phyloP scores from a whole-genome alignment of 2,888 invertebrate species.

The Yponomeuta sedellus region DNA sequence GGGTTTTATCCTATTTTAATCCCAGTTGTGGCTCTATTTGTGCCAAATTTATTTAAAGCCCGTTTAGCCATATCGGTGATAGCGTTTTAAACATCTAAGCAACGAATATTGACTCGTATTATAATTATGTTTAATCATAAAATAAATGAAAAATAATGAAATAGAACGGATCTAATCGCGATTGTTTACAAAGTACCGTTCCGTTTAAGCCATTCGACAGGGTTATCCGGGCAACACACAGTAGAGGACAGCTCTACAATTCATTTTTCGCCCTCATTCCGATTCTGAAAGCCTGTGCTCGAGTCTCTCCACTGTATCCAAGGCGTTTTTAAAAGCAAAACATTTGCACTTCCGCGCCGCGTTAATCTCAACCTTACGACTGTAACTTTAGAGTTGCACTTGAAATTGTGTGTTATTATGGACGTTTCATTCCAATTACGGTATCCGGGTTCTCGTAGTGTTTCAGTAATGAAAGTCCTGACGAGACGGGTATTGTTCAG shows the following conservation, averaged over 20 bases:
- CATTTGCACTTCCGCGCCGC: constrained; percentile 29
- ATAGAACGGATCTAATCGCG: too few species aligned
- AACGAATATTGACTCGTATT: too few species aligned
- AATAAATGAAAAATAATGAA: too few species aligned
- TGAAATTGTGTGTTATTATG: constrained; percentile 21
- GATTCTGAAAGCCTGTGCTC: constrained; percentile 40
- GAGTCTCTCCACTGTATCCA: constrained; percentile 35
- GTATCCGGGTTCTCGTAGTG: constrained; percentile 32
- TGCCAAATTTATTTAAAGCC: too few species aligned
- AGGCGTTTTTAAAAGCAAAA: constrained; percentile 53
- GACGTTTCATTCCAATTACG: constrained; percentile 39
- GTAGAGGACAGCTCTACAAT: constrained; percentile 23
- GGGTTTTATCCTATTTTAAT: too few species aligned
- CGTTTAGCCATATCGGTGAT: too few species aligned
- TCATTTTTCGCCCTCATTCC: constrained; percentile 47
- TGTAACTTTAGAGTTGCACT: constrained; percentile 27
- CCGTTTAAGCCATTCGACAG: background rate
- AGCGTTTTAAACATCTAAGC: too few species aligned
- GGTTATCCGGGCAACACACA: background rate
- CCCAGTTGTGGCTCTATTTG: too few species aligned
- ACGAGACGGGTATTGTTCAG: constrained; percentile 30
- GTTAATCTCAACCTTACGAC: constrained; percentile 25
- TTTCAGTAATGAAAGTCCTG: constrained; percentile 44
- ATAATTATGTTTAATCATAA: too few species aligned
- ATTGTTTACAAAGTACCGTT: too few species aligned